A percentile compares a stretch with the other conserved stretches of the same genome.
These are phyloP conservation scores for Cheirogaleus medius DNA, from an alignment of 2,113 vertebrate species.

Conservation along the genomic window DNA sequence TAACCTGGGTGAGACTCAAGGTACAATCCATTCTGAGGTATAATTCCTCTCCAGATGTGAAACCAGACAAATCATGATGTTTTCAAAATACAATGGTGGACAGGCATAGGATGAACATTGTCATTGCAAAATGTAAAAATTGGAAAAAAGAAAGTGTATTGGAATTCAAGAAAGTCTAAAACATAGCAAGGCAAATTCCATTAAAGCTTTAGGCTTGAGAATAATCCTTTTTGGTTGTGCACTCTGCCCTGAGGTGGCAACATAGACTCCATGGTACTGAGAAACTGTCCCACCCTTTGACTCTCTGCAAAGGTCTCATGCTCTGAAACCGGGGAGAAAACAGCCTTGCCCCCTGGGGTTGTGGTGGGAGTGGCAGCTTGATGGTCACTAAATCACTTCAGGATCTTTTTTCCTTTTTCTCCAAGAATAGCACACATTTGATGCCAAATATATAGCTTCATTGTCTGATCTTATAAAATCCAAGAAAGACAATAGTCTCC, in stretches of 20 bases:
- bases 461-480: background rate
- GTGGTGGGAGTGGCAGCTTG: background rate
- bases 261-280: background rate
- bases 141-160: background rate
- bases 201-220: background rate
- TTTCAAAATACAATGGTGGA: background rate
- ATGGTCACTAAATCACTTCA: background rate
- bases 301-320: background rate
- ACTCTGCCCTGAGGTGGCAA: background rate
- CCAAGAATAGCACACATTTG: background rate
- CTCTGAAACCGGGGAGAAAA: background rate
- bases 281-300: rapidly evolving
- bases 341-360: rapidly evolving
- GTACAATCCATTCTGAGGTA: background rate
- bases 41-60: background rate
- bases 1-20: background rate
- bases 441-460: background rate
- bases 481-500: background rate
- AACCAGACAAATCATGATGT: background rate
- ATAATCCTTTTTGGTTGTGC: background rate
- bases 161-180: background rate
- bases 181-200: background rate
- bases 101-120: background rate
- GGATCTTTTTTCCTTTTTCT: background rate
- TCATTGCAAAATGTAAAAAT: background rate